Base-by-base conservation (phyloP, 2,797 vertebrate genomes). In the Ctenopoma kingsleyae region DNA sequence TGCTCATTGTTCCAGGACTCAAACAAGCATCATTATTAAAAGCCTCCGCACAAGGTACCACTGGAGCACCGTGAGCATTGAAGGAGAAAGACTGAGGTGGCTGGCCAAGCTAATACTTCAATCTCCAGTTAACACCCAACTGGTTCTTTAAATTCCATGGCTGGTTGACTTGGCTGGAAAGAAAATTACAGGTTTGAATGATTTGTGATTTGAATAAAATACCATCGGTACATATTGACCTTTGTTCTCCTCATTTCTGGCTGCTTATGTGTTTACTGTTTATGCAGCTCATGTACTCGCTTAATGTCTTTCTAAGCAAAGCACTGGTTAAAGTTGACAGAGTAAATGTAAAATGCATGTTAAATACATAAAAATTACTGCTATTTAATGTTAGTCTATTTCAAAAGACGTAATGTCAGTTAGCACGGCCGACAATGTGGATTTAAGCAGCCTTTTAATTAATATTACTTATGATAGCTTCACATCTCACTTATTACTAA, bases 11-110 rank as follows among this genome's bases (percentile, higher is more conserved):
- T 91, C 80, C 83, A 71, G 77, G 73, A 83, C 81, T 90, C 82
- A 90, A 83, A 87, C 82, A 86, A 84, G 83, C 72, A 20, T 57
- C 25, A 61, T 90, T 91, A 92, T 90, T 84, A 86, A 89, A 87
- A 68, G 76, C 73, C 66, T 72, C 58, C 65, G 16, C 64, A 73
- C 71, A 72, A 81, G 84, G 78, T 78, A 81, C 80, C 75, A 47
- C 65, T 59, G 43, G 47, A 84, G 80, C 41, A 74, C 85, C 54
- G 44, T 63, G 56, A 79, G 83, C 85, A 67, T 40, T 67, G 55
- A 51, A 82, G 79, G 70, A 78, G 76, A 81, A 55, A 67, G 58
- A 67, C 67, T 73, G 75, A 70, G 64, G 70, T 72, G 70, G 71
- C 67, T 69, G 54, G 65, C 71, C 66, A 55, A 65, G 61, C 67